Percentiles rank a stretch among this genome's conserved stretches.
phyloP scores from a whole-genome alignment of 2,113 vertebrate genomes.

The Pelusios castaneus region DNA sequence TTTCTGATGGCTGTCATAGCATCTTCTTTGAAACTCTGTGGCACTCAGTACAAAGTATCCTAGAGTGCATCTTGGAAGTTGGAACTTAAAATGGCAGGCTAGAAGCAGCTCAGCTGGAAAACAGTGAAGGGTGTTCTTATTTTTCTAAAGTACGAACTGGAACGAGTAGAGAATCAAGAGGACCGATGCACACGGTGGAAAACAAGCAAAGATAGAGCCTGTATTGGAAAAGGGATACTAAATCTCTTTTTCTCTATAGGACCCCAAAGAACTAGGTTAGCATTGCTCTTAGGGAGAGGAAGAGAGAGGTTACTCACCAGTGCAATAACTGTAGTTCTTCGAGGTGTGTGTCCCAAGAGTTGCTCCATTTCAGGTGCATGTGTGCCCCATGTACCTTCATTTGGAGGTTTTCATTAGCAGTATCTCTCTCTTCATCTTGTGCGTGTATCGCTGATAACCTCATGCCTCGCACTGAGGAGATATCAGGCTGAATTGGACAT shows the following conservation, averaged over 20 bases:
- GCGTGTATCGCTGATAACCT: too few relatives aligned
- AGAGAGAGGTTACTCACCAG: background rate
- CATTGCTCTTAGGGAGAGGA: background rate
- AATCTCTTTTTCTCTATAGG: background rate
- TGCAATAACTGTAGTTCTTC: too few relatives aligned
- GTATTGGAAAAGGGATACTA: accelerated
- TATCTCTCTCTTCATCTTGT: too few relatives aligned
- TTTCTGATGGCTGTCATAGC: background rate
- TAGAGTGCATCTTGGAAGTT: background rate
- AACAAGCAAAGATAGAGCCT: background rate
- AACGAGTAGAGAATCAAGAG: too few relatives aligned
- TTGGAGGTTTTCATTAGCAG: too few relatives aligned
- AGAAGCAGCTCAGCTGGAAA: background rate
- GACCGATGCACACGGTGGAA: background rate
- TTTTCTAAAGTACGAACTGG: background rate
- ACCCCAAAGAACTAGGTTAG: too few relatives aligned
- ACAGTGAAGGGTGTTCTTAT: background rate
- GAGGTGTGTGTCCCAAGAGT: too few relatives aligned
- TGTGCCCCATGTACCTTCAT: too few relatives aligned
- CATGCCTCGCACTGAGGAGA: too few relatives aligned
- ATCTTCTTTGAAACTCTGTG: background rate
- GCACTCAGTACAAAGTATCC: background rate
- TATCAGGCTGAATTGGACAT: too few relatives aligned
- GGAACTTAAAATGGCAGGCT: background rate
- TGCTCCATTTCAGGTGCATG: too few relatives aligned